Evolutionary conservation across 2,888 invertebrate species (phyloP), one percentile per base, ranked within the genome.

Genomic region (Drosophila paranaensis): DNA sequence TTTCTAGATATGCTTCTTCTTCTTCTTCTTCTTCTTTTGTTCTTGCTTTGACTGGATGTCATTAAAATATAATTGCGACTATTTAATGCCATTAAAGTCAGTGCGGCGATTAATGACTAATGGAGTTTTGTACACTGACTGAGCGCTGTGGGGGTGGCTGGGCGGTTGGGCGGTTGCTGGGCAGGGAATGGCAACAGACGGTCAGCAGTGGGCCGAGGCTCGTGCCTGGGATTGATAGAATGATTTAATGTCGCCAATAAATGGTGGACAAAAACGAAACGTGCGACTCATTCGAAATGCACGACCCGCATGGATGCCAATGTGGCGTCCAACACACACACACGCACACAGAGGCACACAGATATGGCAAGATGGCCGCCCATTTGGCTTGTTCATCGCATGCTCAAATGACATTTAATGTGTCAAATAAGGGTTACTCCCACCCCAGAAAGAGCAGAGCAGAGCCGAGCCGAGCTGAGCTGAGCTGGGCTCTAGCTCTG

Each of bases 191-290:
- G 40, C 42, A 71, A 70, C 62, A 66, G 65, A 70, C 69, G 66
- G 80, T 69, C 64, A 54, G 48, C 58, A 56, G 63, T 69, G 79
- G 72, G 66, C 51, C 58, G 46, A 46, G 65, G 65, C 90, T 88
- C 67, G 90, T 89, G 88, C 74, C 74, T 84, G 89, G 91, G 90
- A 89, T 91, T 91, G 91, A 91, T 90, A 89, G 92, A 86, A 91
- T 91, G 91, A 91, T 91, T 91, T 91, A 91, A 91, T 91, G 91
- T 81, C 83, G 87, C 88, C 90, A 91, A 91, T 91, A 91, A 91
- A 89, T 81, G 84, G 86, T 79, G 71, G 63, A 56, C 64, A 64
- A 63, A 63, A 74, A 77, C 71, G 82, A 68, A 76, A 88, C 86
- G 90, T 86, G 86, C 89, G 87, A 75, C 73, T 82, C 83, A 88